These are phyloP conservation scores for Pyrochroa serraticornis DNA, from an alignment of 2,888 invertebrate species.

Conservation along the genomic window DNA sequence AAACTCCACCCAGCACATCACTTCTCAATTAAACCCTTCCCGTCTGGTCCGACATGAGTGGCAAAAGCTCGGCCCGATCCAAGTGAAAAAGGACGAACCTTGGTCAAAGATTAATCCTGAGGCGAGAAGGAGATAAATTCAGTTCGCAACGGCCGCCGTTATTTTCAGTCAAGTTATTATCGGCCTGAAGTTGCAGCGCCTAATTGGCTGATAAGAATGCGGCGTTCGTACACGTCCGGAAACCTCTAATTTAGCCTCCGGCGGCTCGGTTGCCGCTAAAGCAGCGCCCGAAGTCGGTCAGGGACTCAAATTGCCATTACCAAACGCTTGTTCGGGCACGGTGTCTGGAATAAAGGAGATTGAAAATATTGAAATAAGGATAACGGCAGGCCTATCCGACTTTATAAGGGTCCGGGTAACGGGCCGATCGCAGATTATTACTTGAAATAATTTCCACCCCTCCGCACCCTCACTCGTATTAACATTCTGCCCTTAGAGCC, in stretches of 20 bases:
- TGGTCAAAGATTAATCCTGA: conserved; percentile 24
- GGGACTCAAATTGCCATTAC: conserved; percentile 17
- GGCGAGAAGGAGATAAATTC: conserved; percentile 33
- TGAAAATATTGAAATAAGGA: conserved; percentile 23
- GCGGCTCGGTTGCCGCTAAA: conserved; percentile 1
- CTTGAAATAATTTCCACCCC: conserved; percentile 6
- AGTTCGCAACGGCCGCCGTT: conserved; percentile 37
- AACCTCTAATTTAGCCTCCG: conserved; percentile 32
- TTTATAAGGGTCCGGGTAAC: conserved; percentile 1
- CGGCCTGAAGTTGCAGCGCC: conserved; percentile 48
- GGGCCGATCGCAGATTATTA: conserved; percentile 4
- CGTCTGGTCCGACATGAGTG: conserved; percentile 8
- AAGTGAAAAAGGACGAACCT: conserved; percentile 2
- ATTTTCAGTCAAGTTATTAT: conserved; percentile 44
- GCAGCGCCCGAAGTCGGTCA: conserved; percentile 13
- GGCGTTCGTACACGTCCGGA: conserved; percentile 49
- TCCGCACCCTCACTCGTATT: not conserved
- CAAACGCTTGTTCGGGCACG: conserved; percentile 14
- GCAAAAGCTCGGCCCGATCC: conserved; percentile 17
- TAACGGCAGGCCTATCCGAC: not conserved
- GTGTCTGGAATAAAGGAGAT: conserved; percentile 18
- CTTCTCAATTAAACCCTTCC: conserved; percentile 30
- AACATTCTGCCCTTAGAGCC: not conserved
- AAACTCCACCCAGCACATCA: conserved; percentile 21
- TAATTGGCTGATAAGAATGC: conserved; percentile 56